Evolutionary conservation across 1,140 invertebrate genomes (phyloP).

Genomic region (Diploscapter pachys): DNA sequence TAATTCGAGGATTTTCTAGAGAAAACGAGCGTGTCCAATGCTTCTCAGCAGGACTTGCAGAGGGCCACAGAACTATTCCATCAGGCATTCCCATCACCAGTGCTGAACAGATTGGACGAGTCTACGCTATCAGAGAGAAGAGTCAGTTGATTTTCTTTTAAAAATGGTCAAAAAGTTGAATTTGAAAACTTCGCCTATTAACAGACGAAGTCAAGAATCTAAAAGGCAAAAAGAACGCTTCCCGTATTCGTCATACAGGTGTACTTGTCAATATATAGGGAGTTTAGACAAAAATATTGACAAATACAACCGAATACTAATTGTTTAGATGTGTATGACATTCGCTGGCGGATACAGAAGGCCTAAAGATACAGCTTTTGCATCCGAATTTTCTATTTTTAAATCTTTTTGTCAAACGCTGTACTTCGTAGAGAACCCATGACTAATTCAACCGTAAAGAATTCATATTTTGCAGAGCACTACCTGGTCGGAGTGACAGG

Average conservation of each 20-base stretch:
- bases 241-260: no score
- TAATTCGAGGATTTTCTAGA: constrained; percentile 67
- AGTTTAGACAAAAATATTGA: no score
- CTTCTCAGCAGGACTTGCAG: constrained; percentile 60
- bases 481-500: constrained; percentile 56
- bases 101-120: constrained; percentile 52
- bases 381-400: no score
- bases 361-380: no score
- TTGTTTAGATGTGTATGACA: no score
- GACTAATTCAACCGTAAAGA: not conserved
- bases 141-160: constrained; percentile 23
- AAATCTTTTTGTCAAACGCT: no score
- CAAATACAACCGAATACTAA: no score
- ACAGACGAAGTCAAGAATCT: no score
- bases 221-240: no score
- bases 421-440: no score
- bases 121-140: constrained; percentile 55
- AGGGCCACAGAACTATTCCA: constrained; percentile 44
- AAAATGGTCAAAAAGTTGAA: not conserved
- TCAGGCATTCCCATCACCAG: constrained; percentile 56
- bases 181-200: not conserved
- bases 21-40: constrained; percentile 64
- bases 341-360: no score
- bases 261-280: no score
- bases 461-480: constrained; percentile 43